These are phyloP conservation scores for Drosophila mimica DNA, from an alignment of 2,888 invertebrate species.

Conservation along the genomic window DNA sequence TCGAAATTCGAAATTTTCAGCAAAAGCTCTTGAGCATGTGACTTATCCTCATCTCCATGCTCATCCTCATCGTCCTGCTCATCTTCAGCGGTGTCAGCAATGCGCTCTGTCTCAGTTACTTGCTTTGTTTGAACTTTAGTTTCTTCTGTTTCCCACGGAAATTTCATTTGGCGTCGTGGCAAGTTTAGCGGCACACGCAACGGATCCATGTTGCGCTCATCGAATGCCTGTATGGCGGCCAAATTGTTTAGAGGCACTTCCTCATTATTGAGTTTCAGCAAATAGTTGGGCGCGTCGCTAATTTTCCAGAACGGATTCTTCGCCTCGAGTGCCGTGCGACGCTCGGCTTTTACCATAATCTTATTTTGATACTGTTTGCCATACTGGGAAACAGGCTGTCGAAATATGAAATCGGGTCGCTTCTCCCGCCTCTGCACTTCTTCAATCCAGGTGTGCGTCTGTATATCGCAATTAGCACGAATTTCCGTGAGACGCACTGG, in stretches of 20 bases:
- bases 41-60: background rate
- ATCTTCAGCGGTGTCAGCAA: background rate
- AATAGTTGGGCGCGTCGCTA: conserved; percentile 25
- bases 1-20: conserved; percentile 82
- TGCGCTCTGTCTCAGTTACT: background rate
- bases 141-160: background rate
- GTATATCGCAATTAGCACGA: conserved; percentile 69
- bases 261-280: conserved; percentile 40
- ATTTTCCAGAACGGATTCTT: conserved; percentile 54
- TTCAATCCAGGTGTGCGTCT: conserved; percentile 69
- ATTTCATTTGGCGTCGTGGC: conserved; percentile 72
- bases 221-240: conserved; percentile 70
- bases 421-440: conserved; percentile 44
- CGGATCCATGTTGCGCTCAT: conserved; percentile 79
- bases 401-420: conserved; percentile 46
- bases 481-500: conserved; percentile 19
- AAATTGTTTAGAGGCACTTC: conserved; percentile 42
- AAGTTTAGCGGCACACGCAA: conserved; percentile 48
- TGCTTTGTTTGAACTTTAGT: conserved; percentile 8
- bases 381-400: conserved; percentile 46
- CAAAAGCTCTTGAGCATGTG: conserved; percentile 11
- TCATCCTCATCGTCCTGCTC: conserved; percentile 2
- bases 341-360: conserved; percentile 10
- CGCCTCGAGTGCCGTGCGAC: conserved; percentile 29
- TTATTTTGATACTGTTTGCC: conserved; percentile 34